Evolutionary conservation across 2,797 vertebrate species (phyloP).

Genomic region (Hapalemur alaotrensis): DNA sequence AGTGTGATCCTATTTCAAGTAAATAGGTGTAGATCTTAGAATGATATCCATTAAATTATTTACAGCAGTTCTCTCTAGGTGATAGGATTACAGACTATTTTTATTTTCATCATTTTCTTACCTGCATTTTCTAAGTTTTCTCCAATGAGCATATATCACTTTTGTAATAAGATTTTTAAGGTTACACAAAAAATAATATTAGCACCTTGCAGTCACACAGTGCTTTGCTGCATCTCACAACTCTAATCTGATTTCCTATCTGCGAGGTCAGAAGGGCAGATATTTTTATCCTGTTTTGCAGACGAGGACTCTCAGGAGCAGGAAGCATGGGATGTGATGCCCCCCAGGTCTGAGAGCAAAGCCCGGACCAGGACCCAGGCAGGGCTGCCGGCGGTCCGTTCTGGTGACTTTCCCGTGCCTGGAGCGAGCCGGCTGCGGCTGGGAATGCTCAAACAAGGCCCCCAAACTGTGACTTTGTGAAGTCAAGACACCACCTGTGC

Average conservation of each 20-base stretch:
- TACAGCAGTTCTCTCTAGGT: not conserved
- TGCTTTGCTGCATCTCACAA: conserved; percentile 17
- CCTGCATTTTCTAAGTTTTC: conserved; percentile 49
- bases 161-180: conserved; percentile 49
- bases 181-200: not conserved
- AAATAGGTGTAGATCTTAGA: conserved; percentile 12
- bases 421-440: not conserved
- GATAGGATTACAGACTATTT: conserved; percentile 6
- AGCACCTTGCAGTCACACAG: conserved; percentile 33
- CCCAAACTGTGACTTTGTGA: not conserved
- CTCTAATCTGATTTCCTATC: conserved; percentile 56
- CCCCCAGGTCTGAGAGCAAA: not conserved
- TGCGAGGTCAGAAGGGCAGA: conserved; percentile 47
- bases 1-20: conserved; percentile 1
- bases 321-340: not conserved
- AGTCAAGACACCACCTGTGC: not conserved
- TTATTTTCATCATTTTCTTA: conserved; percentile 55
- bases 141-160: conserved; percentile 25
- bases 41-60: not conserved
- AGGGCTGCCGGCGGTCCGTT: not conserved
- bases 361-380: not conserved
- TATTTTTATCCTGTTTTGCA: conserved; percentile 48
- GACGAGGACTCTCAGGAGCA: not conserved
- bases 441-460: not conserved
- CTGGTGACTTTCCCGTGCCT: not conserved